Percentiles rank a stretch among this genome's conserved stretches.
phyloP scores from a whole-genome alignment of 1,140 invertebrate genomes.

The Andrena cerasifolii region DNA sequence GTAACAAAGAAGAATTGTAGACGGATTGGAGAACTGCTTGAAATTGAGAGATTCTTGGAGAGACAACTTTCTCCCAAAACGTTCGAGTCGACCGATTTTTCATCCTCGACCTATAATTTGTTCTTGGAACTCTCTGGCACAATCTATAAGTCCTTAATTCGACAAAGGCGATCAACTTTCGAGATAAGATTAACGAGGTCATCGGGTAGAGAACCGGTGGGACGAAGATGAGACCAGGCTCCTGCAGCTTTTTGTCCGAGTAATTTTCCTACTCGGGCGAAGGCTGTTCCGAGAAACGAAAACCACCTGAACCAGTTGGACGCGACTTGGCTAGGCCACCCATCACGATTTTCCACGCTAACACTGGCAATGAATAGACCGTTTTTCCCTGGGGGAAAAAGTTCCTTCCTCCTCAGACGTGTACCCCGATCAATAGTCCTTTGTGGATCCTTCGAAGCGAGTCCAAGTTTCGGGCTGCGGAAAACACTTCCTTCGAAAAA shows the following conservation, averaged over 20 bases:
- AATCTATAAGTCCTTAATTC: conserved; percentile 31
- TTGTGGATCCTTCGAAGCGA: not conserved
- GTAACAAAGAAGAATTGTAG: no score
- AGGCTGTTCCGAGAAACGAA: conserved; percentile 37
- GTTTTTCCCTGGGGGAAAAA: not conserved
- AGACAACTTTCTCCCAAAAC: conserved; percentile 3
- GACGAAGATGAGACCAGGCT: conserved; percentile 31
- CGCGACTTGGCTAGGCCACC: conserved; percentile 18
- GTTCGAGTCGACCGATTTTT: not conserved
- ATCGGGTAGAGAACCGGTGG: conserved; percentile 28
- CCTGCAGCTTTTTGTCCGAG: conserved; percentile 15
- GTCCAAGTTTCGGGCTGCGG: not conserved
- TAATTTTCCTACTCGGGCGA: conserved; percentile 44
- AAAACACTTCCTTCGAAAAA: not conserved
- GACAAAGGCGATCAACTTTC: conserved; percentile 21
- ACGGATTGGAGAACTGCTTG: no score
- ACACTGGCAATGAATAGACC: not conserved
- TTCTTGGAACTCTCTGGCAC: not conserved
- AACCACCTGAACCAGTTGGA: conserved; percentile 37
- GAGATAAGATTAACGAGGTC: conserved; percentile 40
- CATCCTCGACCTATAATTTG: not conserved
- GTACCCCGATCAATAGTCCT: not conserved
- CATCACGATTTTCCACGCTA: conserved; percentile 48
- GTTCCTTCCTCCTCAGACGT: not conserved
- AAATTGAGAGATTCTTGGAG: not conserved